Evolutionary conservation across 2,113 vertebrate species (phyloP).

Genomic region (Sinocyclocheilus anshuiensis): DNA sequence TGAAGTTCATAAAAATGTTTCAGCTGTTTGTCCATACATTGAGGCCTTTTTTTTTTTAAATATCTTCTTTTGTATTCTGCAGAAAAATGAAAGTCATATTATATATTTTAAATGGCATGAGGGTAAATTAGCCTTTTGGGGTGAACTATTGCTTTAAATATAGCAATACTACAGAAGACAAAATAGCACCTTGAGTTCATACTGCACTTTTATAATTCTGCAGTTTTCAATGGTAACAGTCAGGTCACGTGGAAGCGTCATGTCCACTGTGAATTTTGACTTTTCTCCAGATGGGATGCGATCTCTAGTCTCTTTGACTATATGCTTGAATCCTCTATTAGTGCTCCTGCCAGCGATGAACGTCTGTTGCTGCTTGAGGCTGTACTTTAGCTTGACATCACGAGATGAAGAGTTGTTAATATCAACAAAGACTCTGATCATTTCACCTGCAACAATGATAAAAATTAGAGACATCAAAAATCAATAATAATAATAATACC

Average conservation of each 20-base stretch:
- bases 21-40: too few species aligned
- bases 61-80: too few species aligned
- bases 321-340: slow-evolving; percentile 3
- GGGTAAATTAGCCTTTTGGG: too few species aligned
- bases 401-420: too few species aligned
- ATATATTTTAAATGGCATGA: background rate
- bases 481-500: background rate
- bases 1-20: too few species aligned
- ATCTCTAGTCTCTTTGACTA: slow-evolving; percentile 59
- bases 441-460: too few species aligned
- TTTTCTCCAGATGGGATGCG: slow-evolving; percentile 54
- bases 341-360: slow-evolving; percentile 57
- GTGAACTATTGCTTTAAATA: background rate
- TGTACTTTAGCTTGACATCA: too few species aligned
- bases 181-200: slow-evolving; percentile 66
- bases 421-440: too few species aligned
- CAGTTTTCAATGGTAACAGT: slow-evolving; percentile 62
- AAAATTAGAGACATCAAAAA: too few species aligned
- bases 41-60: too few species aligned
- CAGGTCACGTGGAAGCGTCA: slow-evolving; percentile 63
- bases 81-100: background rate
- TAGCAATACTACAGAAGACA: background rate
- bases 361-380: too few species aligned
- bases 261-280: slow-evolving; percentile 46
- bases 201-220: slow-evolving; percentile 69